Evolutionary conservation across 2,113 vertebrate genomes (phyloP), one percentile per base, ranked within the genome.

Genomic region (Scomber japonicus): DNA sequence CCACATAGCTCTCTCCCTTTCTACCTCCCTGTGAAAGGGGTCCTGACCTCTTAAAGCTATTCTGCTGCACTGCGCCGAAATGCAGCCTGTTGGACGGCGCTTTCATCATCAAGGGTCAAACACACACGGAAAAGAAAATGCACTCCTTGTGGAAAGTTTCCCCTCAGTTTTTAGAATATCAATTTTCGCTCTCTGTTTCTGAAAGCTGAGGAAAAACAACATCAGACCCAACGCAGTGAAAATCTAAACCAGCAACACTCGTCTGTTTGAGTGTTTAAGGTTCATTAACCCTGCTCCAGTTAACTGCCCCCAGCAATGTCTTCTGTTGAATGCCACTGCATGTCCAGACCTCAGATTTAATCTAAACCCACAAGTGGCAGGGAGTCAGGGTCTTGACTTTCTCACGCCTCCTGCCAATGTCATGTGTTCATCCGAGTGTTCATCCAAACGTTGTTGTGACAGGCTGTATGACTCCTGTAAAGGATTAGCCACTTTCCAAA

Each of bases 21-120:
- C 5, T 77, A 46, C 60, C 71, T 71, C 62, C 45, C 75, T 65
- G 64, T 92, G 85, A 92, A 89, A 91, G 86, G 90, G 90, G 89
- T 91, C 74, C 35, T 75, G 84, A 91, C 87, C 91, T 91, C 74
- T 70, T 45, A 45, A 51, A 81, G 45, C 71, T 61, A 35, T 50
- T 69, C 72, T 71, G 50, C 86, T 81, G 78, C 56, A 66, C 11
- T 67, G 71, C 14, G 3, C 79, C 80, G 53, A 78, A 80, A 54
- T 75, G 40, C 46, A 19, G 24, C n/a, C 57, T 68, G 68, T 48
- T 59, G 67, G 53, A 63, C 27, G 13, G 17, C 56, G 35, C 83
- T 84, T 72, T 81, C 59, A 75, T 55, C 67, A 66, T 40, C 13
- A 3, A 30, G 9, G 64, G 54, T 81, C 68, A 44, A 72, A 80